These are phyloP conservation scores for Panagrolaimus sp. DNA, from an alignment of 1,140 invertebrate species.

Conservation along the genomic window DNA sequence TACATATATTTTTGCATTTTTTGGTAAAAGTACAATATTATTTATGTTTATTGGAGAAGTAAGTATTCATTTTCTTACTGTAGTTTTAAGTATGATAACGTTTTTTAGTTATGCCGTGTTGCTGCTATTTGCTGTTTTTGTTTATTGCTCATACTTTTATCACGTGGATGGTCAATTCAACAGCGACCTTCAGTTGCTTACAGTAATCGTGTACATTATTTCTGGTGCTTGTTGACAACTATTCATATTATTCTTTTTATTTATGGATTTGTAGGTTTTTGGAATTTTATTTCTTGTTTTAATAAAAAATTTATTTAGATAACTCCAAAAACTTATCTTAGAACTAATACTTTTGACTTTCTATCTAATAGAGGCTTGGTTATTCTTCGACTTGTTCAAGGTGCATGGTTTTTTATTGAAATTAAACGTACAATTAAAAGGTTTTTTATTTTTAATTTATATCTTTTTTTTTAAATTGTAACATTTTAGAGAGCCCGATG, in stretches of 20 bases:
- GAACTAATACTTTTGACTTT: constrained; percentile 17
- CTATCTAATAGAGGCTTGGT: constrained; percentile 21
- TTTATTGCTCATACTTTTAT: constrained; percentile 81
- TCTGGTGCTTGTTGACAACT: constrained; percentile 83
- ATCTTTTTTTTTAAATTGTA: constrained; percentile 13
- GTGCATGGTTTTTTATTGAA: constrained; percentile 43
- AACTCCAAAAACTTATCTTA: constrained; percentile 23
- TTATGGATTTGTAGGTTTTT: constrained; percentile 79
- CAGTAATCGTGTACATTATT: constrained; percentile 72
- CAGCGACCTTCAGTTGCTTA: constrained; percentile 70
- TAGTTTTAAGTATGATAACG: constrained; percentile 70
- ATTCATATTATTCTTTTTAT: constrained; percentile 85
- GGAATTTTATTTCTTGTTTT: not conserved
- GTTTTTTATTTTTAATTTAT: constrained; percentile 11
- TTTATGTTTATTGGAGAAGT: constrained; percentile 75
- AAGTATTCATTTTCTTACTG: constrained; percentile 66
- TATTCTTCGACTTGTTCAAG: constrained; percentile 36
- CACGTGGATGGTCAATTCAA: constrained; percentile 92
- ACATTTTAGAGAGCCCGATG: constrained; percentile 38
- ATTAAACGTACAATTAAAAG: constrained; percentile 31
- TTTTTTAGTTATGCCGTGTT: constrained; percentile 21
- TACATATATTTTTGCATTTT: constrained; percentile 77
- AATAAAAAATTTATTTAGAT: constrained; percentile 12
- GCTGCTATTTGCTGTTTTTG: constrained; percentile 58
- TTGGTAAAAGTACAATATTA: constrained; percentile 76